These are phyloP conservation scores for Leptosomus discolor DNA, from an alignment of 2,113 vertebrate species.

Conservation along the genomic window DNA sequence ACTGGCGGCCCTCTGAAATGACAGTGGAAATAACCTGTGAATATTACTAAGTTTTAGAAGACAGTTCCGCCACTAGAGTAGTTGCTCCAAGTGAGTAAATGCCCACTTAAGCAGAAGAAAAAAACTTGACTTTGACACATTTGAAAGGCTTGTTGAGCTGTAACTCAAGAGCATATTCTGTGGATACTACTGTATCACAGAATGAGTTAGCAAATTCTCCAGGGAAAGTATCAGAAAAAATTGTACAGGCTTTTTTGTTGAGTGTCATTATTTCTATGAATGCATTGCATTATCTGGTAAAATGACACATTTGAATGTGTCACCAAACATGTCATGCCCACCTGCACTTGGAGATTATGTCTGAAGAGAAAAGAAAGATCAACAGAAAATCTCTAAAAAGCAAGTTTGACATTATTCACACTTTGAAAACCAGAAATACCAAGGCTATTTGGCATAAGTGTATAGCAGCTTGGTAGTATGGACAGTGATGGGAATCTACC, in stretches of 20 bases:
- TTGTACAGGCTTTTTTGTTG: background rate
- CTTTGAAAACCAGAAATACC: background rate
- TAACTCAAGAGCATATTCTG: background rate
- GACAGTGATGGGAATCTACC: background rate
- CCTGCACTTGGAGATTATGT: background rate
- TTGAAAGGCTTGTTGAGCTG: background rate
- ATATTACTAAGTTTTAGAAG: background rate
- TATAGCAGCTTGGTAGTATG: background rate
- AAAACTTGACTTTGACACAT: background rate
- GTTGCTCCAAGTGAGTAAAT: background rate
- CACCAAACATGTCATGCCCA: background rate
- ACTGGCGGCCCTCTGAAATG: background rate
- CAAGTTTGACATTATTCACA: background rate
- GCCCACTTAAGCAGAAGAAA: background rate
- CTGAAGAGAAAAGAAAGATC: background rate
- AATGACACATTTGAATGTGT: background rate
- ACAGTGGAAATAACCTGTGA: background rate
- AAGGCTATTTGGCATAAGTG: background rate
- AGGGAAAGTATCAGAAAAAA: conserved; percentile 8
- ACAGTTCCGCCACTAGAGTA: background rate
- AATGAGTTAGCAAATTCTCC: background rate
- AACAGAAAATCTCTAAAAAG: background rate
- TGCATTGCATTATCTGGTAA: background rate
- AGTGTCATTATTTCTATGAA: background rate
- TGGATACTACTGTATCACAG: background rate